Conservation (phyloP, 2,113 vertebrate species). For the Dipodomys ordii region DNA sequence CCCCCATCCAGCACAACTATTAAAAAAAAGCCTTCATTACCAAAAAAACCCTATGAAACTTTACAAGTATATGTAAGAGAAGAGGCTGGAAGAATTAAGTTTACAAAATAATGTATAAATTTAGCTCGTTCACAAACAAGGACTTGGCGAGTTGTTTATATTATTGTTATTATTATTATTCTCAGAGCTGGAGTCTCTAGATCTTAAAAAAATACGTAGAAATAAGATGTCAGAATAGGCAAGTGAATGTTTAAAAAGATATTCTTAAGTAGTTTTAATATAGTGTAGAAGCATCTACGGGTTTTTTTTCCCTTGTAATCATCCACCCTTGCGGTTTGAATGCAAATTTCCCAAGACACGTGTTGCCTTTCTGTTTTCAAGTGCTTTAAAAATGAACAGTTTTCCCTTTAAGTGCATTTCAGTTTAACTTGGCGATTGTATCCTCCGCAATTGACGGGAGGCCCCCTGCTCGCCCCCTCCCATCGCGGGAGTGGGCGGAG, state of each 20-base stretch:
- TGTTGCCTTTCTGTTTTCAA: conserved; percentile 51
- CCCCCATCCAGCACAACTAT: too few relatives aligned
- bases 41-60: not conserved
- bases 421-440: conserved; percentile 52
- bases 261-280: conserved; percentile 1
- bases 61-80: conserved; percentile 19
- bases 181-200: not conserved
- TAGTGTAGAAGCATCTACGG: not conserved
- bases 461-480: conserved; percentile 30
- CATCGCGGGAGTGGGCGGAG: conserved; percentile 68
- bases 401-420: conserved; percentile 61
- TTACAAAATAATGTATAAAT: conserved; percentile 25
- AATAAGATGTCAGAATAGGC: not conserved
- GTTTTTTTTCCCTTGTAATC: not conserved
- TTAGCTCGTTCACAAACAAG: conserved; percentile 31
- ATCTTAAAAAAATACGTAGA: conserved; percentile 42
- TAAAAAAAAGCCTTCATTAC: too few relatives aligned
- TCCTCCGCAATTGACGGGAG: conserved; percentile 51
- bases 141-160: not conserved
- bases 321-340: conserved; percentile 3
- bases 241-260: conserved; percentile 39
- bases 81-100: conserved; percentile 27
- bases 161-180: too few relatives aligned
- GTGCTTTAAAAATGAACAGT: conserved; percentile 46
- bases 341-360: conserved; percentile 51